A percentile compares a stretch with the other conserved stretches of the same genome.
Evolutionary conservation across 2,888 invertebrate genomes (phyloP).

Genomic region (Bembecia ichneumoniformis): DNA sequence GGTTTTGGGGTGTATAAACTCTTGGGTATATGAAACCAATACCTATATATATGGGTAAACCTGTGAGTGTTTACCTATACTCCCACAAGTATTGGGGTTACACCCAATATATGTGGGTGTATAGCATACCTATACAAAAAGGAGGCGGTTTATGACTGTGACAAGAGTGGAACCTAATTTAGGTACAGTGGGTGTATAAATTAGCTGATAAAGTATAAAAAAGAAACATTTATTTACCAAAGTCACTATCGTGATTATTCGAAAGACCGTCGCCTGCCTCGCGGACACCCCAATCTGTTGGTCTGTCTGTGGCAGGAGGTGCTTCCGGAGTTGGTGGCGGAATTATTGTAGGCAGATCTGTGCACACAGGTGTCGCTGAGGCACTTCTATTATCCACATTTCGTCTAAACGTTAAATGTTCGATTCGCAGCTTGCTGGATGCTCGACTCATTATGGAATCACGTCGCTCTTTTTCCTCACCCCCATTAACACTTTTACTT

Average conservation of each 20-base stretch:
- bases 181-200: too few species aligned
- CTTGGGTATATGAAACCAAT: too few species aligned
- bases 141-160: too few species aligned
- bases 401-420: slow-evolving; percentile 53
- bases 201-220: background rate
- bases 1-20: too few species aligned
- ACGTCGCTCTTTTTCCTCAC: slow-evolving; percentile 50
- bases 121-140: too few species aligned
- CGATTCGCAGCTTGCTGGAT: slow-evolving; percentile 58
- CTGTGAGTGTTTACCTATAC: too few species aligned
- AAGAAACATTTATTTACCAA: slow-evolving; percentile 64
- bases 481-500: slow-evolving; percentile 46
- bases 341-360: slow-evolving; percentile 28
- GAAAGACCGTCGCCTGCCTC: slow-evolving; percentile 88
- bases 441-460: slow-evolving; percentile 64
- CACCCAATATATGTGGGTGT: too few species aligned
- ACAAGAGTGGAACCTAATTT: too few species aligned
- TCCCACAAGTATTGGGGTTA: too few species aligned
- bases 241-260: slow-evolving; percentile 89
- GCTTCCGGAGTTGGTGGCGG: slow-evolving; percentile 3
- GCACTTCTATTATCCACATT: slow-evolving; percentile 40
- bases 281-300: slow-evolving; percentile 80
- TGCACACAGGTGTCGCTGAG: slow-evolving; percentile 39
- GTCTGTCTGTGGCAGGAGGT: slow-evolving; percentile 55
- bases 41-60: too few species aligned